These are phyloP conservation scores for Amphiduros pacificus DNA, from an alignment of 2,888 invertebrate genomes.

Conservation along the genomic window DNA sequence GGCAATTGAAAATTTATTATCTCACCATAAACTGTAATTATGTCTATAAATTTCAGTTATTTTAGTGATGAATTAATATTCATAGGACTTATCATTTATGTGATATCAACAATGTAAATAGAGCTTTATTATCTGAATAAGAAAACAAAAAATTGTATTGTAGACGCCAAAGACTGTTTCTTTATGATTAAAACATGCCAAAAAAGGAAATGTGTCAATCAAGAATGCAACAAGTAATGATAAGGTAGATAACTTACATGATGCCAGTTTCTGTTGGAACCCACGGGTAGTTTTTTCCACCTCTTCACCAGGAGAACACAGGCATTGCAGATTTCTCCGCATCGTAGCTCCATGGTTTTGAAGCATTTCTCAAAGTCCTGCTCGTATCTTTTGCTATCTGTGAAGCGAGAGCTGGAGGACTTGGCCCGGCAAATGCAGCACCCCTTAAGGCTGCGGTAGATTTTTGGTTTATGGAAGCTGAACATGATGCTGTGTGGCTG, in stretches of 20 bases:
- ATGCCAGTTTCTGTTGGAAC: conserved; percentile 51
- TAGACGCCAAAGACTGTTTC: too few relatives aligned
- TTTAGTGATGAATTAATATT: too few relatives aligned
- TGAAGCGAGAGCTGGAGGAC: conserved; percentile 79
- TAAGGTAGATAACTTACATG: conserved; percentile 56
- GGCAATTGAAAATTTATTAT: too few relatives aligned
- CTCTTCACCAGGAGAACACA: conserved; percentile 81
- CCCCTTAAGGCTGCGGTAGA: conserved; percentile 71
- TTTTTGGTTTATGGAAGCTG: conserved; percentile 84
- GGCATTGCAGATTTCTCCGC: conserved; percentile 85
- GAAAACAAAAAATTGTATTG: too few relatives aligned
- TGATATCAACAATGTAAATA: too few relatives aligned
- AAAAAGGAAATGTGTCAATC: too few relatives aligned
- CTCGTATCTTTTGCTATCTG: conserved; percentile 82
- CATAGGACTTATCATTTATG: too few relatives aligned
- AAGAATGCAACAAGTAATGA: too few relatives aligned
- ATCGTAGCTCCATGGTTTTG: conserved; percentile 69
- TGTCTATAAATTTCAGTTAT: too few relatives aligned
- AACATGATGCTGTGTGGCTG: conserved; percentile 66
- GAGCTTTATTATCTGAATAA: too few relatives aligned
- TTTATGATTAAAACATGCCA: too few relatives aligned
- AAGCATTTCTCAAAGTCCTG: conserved; percentile 80
- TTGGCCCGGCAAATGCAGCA: conserved; percentile 87
- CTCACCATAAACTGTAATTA: too few relatives aligned
- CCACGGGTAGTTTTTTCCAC: conserved; percentile 63